Percentiles rank a stretch among this genome's conserved stretches.
Conservation (phyloP, 2,888 invertebrate species). For the Julus scandinavius region DNA sequence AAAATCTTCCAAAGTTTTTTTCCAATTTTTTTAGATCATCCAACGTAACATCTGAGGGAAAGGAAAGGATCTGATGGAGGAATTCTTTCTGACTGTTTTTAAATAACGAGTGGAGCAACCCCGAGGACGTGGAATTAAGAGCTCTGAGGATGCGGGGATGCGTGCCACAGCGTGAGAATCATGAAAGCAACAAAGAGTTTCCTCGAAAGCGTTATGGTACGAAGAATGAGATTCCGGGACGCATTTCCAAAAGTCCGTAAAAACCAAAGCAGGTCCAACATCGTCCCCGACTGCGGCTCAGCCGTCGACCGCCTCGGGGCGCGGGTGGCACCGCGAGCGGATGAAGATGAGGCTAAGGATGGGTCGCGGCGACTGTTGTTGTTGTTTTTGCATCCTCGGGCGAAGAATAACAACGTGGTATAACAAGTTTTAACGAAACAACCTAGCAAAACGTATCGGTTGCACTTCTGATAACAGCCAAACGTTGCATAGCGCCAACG, state of each 20-base stretch:
- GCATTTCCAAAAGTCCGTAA: not conserved
- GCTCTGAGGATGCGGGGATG: not conserved
- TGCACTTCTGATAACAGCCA: conserved; percentile 52
- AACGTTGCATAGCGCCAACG: conserved; percentile 51
- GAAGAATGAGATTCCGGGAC: conserved; percentile 37
- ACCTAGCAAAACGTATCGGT: conserved; percentile 54
- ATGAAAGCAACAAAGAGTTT: not conserved
- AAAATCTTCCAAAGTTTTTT: too few species aligned
- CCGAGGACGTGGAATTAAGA: not conserved
- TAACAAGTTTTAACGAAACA: conserved; percentile 43
- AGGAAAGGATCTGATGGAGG: too few species aligned
- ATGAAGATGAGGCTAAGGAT: conserved; percentile 42
- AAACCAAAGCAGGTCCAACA: conserved; percentile 20
- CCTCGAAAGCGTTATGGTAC: not conserved
- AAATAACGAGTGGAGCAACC: not conserved
- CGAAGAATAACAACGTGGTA: conserved; percentile 50
- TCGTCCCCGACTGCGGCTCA: conserved; percentile 1
- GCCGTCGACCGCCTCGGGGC: not conserved
- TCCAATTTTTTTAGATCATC: too few species aligned
- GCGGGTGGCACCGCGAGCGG: not conserved
- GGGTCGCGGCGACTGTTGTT: conserved; percentile 16
- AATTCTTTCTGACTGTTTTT: not conserved
- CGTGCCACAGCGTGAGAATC: conserved; percentile 36
- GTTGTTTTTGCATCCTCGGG: conserved; percentile 27
- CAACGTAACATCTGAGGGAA: too few species aligned